These are phyloP conservation scores for Antennarius striatus DNA, from an alignment of 2,113 vertebrate genomes.

Conservation along the genomic window DNA sequence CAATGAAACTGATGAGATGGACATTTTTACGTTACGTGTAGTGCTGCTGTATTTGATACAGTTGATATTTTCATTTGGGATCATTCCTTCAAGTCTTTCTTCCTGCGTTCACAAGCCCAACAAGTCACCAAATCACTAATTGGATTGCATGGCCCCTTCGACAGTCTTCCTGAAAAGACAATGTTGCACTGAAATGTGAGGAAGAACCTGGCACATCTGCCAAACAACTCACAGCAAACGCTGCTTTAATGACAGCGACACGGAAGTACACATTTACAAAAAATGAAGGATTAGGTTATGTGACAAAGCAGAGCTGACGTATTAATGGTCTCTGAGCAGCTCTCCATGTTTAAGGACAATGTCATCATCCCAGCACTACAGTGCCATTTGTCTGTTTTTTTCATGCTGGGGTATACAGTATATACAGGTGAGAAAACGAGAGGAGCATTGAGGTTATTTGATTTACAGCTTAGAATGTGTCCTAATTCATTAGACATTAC, in stretches of 20 bases:
- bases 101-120: neutral
- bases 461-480: too few species aligned
- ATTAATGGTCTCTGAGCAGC: neutral
- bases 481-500: too few species aligned
- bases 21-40: constrained; percentile 11
- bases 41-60: constrained; percentile 19
- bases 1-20: neutral
- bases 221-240: constrained; percentile 21
- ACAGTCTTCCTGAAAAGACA: constrained; percentile 22
- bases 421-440: too few species aligned
- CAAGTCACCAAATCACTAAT: too few species aligned
- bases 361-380: neutral
- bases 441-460: too few species aligned
- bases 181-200: constrained; percentile 10
- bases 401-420: too few species aligned
- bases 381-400: too few species aligned
- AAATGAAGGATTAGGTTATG: constrained; percentile 11
- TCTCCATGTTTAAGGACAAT: constrained; percentile 27
- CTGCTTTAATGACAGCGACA: constrained; percentile 31
- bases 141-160: neutral
- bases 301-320: constrained; percentile 3
- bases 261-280: constrained; percentile 12
- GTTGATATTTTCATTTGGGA: constrained; percentile 34
- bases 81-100: constrained; percentile 20
- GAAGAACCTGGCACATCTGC: constrained; percentile 18